Base-by-base conservation (phyloP, 2,113 vertebrate genomes). In the Lycaon pictus region DNA sequence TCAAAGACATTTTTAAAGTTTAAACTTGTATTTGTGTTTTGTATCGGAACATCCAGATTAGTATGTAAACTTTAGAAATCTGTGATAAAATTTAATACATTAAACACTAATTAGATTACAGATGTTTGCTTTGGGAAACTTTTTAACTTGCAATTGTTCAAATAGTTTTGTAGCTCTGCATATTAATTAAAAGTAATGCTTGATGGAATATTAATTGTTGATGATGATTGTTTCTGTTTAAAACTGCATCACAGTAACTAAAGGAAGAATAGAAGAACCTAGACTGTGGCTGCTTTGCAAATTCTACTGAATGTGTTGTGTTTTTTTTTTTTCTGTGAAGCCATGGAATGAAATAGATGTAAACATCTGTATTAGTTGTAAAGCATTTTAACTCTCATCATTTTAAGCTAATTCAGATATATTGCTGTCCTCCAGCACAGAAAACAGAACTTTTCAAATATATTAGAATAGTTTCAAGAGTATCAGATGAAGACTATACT, bases 11-110 rank as follows among this genome's bases (percentile, higher is more conserved):
- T 97, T 58, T 55, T 11, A 37, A 97, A 81, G 29, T 67, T 94
- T 77, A 81, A 95, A 32, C 35, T 92, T 97, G 48, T 84, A 84
- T 81, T 79, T 92, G 56, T 84, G 27, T 96, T 89, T 97, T 95
- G 29, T 93, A 77, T 20, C 32, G 48, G 63, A 95, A 60, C 7
- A 79, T 92, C 62, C 35, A 81, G 25, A 89, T 81, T 95, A 88
- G 23, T 79, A 71, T 87, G 62, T 95, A 74, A 80, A 37, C 48
- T 85, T 97, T 53, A 67, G 65, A 84, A 86, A 84, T 92, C 29
- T 95, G 69, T 93, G 55, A 22, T 72, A 79, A 32, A 79, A 85
- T 56, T 97, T 96, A 84, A 80, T 86, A 37, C 32, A 48, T 95
- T 96, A 83, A 85, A 48, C 27, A 37, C 11, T 81, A 71, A 77